Conservation (phyloP, 2,797 vertebrate genomes). For the Gymnopithys bicolor region DNA sequence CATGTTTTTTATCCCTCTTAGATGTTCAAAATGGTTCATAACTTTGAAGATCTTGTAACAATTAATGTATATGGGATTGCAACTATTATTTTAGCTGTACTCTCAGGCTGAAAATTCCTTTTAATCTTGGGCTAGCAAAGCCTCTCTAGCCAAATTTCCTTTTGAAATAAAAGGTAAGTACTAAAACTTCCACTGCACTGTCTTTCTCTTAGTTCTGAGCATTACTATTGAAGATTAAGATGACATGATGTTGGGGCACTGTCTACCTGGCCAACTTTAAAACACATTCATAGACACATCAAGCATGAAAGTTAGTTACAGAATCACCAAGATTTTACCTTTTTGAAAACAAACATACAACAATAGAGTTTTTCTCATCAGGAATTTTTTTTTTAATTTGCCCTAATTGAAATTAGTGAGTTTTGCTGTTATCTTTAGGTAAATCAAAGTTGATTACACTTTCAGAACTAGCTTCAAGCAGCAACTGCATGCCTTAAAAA, state of each 20-base stretch:
- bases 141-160: neutral
- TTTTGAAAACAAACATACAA: neutral
- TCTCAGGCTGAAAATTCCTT: neutral
- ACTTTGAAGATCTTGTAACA: neutral
- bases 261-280: neutral
- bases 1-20: neutral
- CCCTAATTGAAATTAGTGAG: neutral
- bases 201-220: neutral
- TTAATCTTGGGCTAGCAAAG: neutral
- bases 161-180: neutral
- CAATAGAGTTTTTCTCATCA: neutral
- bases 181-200: neutral
- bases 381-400: neutral
- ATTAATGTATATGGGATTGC: neutral
- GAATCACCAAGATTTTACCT: neutral
- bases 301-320: neutral
- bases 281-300: neutral
- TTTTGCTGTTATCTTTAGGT: neutral
- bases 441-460: neutral
- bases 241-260: neutral
- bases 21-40: neutral
- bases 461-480: neutral
- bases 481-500: neutral
- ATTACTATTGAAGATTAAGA: neutral
- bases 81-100: neutral